Percentiles rank a stretch among this genome's conserved stretches.
Evolutionary conservation across 2,888 invertebrate species (phyloP).

Genomic region (Oeneis ivallda): DNA sequence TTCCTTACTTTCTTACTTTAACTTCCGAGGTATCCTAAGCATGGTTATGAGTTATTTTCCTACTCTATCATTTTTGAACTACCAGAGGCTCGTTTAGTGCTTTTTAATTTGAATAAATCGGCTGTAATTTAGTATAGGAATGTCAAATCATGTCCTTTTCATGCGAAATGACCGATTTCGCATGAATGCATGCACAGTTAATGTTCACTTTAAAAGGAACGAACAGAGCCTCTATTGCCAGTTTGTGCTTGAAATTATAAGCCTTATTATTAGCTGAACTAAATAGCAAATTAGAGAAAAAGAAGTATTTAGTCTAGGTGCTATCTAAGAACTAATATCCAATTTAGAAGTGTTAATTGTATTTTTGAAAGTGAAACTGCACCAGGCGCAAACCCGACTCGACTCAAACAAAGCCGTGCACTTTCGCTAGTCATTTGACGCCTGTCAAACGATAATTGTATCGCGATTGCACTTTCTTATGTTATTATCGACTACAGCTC

Average conservation of each 20-base stretch:
- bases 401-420: conserved; percentile 16
- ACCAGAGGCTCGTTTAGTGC: too few relatives aligned
- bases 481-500: conserved; percentile 14
- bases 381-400: neutral
- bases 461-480: conserved; percentile 19
- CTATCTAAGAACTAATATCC: conserved; percentile 17
- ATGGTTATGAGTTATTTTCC: too few relatives aligned
- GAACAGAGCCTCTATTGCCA: too few relatives aligned
- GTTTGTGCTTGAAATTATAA: too few relatives aligned
- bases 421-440: conserved; percentile 22
- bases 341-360: conserved; percentile 27
- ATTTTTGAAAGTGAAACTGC: conserved; percentile 24
- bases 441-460: conserved; percentile 24
- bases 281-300: conserved; percentile 2
- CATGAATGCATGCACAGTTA: too few relatives aligned
- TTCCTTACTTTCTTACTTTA: neutral
- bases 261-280: neutral
- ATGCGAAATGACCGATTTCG: too few relatives aligned
- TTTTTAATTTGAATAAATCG: too few relatives aligned
- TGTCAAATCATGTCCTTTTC: too few relatives aligned
- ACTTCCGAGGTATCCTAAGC: neutral
- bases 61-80: too few relatives aligned
- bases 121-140: too few relatives aligned
- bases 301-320: conserved; percentile 4
- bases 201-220: too few relatives aligned